Evolutionary conservation across 2,888 invertebrate genomes (phyloP).

Genomic region (Trichopoda pennipes): DNA sequence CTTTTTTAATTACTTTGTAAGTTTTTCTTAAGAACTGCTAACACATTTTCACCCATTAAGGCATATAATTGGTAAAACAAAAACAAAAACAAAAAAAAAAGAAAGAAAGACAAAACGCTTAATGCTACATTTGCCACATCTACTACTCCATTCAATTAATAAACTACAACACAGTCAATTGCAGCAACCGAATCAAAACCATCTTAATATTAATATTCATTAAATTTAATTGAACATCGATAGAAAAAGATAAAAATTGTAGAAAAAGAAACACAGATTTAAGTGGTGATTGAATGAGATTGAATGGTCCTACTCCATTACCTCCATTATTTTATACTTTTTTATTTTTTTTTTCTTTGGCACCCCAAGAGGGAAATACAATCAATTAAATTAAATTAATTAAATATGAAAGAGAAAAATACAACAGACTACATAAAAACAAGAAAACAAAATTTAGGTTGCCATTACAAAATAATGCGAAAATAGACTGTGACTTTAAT

Average conservation of each 20-base stretch:
- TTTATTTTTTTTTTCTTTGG: background rate
- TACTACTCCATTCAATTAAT: conserved; percentile 37
- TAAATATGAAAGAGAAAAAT: conserved; percentile 45
- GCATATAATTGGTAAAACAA: conserved; percentile 54
- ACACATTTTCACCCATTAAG: conserved; percentile 63
- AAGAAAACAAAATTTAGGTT: conserved; percentile 23
- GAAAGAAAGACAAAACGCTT: conserved; percentile 25
- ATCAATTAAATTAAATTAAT: conserved; percentile 68
- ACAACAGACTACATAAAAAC: background rate
- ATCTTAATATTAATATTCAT: conserved; percentile 69
- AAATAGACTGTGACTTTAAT: conserved; percentile 24
- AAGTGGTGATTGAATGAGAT: conserved; percentile 54
- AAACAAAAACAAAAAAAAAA: no score
- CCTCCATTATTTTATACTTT: conserved; percentile 16
- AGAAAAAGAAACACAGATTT: conserved; percentile 28
- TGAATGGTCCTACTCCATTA: conserved; percentile 45
- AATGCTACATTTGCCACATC: conserved; percentile 28
- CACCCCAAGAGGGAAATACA: conserved; percentile 52
- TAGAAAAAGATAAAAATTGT: conserved; percentile 50
- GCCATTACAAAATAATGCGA: conserved; percentile 7
- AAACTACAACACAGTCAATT: conserved; percentile 26
- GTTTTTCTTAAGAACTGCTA: conserved; percentile 11
- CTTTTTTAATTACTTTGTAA: conserved; percentile 40
- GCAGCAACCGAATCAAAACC: conserved; percentile 51
- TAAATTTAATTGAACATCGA: conserved; percentile 66